Base-by-base conservation (phyloP, 2,113 vertebrate species). In the Rhinichthys klamathensis region DNA sequence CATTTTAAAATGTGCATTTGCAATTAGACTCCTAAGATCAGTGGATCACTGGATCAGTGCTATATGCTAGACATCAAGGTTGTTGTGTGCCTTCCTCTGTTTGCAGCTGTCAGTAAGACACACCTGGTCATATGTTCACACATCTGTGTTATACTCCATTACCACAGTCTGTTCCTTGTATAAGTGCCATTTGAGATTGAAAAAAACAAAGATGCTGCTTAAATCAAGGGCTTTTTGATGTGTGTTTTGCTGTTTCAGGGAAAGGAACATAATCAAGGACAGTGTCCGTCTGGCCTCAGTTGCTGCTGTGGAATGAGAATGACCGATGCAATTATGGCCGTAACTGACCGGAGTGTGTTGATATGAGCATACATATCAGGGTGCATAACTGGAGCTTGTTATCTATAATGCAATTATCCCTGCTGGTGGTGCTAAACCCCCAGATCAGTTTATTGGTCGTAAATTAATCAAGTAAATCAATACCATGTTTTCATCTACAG, bases 251-350 rank as follows among this genome's bases (percentile, higher is more conserved):
- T 80, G 46, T 54, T 77, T 87, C 25, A 67, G 65, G 46, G 67
- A 3, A 56, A 70, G 74, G 23, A 69, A 30, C 73, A 69, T n/a
- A 81, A 41, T 65, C 11, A 69, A 70, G 46, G 49, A 6, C 80
- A 82, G 56, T 6, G 16, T 2, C 27, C 13, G 18, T 18, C 49
- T 60, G 74, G 69, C 65, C 81, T 58, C 87, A 80, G 84, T 74
- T 89, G 87, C 76, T 86, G 74, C 76, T 78, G 18, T 35, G 25
- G 35, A 77, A 25, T 25, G 69, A 86, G 86, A 90, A 72, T 87
- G 88, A 87, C 89, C 86, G 84, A 80, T 87, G 77, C 83, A 87
- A 88, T 90, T 90, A 90, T 75, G 87, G 63, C 84, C 81, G 65
- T 84, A 82, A 86, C 86, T 81, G 84, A 65, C 85, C 73, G 27